Evolutionary conservation across 2,113 vertebrate species (phyloP), one percentile per base, ranked within the genome.

Genomic region (Xerus inauris): DNA sequence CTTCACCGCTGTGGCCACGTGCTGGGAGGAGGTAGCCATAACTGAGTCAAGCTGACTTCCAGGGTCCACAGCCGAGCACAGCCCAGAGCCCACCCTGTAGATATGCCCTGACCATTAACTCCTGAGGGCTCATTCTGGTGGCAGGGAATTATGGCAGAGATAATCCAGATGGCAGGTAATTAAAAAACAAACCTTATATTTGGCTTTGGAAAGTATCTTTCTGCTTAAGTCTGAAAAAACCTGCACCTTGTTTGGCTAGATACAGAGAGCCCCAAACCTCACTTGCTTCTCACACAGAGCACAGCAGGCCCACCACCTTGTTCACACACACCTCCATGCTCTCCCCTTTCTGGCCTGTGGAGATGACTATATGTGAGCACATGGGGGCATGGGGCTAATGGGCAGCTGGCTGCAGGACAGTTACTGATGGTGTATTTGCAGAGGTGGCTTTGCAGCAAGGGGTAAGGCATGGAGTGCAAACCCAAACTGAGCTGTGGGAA

Each of bases 101-200:
- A 49, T 6, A 57, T 0, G 45, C 45, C 72, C 73, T 87, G 57
- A 49, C 28, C 28, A 14, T 26, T 89, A 38, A 62, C 16, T 57
- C 45, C 89, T 67, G 79, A 69, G 8, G 4, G 73, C 67, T 67
- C 42, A 67, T 69, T 51, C 65, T 80, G 75, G 69, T 54, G 81
- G 80, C 77, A 97, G 96, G 97, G 97, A 96, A 97, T 97, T 40
- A 97, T 96, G 97, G 97, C 97, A 97, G 94, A 87, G 96, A 97
- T 96, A 97, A 97, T 81, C 94, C 86, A 85, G 62, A 80, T 4
- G 76, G 28, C 32, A 88, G 76, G 40, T 30, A 72, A 87, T 85
- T 91, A 19, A 87, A 76, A 96, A 97, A 87, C 5, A 96, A 86
- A 87, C 38, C 91, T 96, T 96, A 94, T 96, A 96, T 97, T 91